phyloP scores from a whole-genome alignment of 2,113 vertebrate genomes.

The Piaya cayana region DNA sequence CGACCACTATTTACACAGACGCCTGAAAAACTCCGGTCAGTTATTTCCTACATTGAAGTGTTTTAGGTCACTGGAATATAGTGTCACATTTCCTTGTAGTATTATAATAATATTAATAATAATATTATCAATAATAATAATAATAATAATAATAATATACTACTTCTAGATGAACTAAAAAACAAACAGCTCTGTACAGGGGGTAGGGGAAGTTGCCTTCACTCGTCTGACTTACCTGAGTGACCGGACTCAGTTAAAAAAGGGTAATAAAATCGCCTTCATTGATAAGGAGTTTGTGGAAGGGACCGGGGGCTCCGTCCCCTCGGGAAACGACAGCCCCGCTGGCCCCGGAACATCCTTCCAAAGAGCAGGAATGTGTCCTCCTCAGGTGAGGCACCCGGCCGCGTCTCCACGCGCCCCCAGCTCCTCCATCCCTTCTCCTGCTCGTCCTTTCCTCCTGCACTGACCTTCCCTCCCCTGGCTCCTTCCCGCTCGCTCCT shows the following conservation, averaged over 20 bases:
- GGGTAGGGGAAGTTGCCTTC: constrained; percentile 54
- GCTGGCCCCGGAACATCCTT: background rate
- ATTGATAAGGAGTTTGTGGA: background rate
- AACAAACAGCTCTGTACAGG: constrained; percentile 41
- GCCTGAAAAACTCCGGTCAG: background rate
- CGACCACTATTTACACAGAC: constrained; percentile 61
- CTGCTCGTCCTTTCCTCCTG: background rate
- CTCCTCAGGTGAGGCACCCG: background rate
- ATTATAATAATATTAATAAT: background rate
- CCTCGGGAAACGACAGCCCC: background rate
- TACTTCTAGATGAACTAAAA: constrained; percentile 34
- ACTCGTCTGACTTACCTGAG: constrained; percentile 41
- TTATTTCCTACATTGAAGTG: constrained; percentile 7
- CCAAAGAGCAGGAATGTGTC: background rate
- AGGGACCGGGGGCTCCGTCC: background rate
- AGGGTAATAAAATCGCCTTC: background rate
- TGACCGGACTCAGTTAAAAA: constrained; percentile 44
- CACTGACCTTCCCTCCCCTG: background rate
- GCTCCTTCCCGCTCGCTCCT: background rate
- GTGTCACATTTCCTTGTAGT: constrained; percentile 51
- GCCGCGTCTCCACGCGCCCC: background rate
- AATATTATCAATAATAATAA: background rate
- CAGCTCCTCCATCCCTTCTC: background rate
- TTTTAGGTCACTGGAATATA: constrained; percentile 45
- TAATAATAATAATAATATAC: constrained; percentile 23